phyloP scores from a whole-genome alignment of 2,888 invertebrate species.

The Serripes groenlandicus region DNA sequence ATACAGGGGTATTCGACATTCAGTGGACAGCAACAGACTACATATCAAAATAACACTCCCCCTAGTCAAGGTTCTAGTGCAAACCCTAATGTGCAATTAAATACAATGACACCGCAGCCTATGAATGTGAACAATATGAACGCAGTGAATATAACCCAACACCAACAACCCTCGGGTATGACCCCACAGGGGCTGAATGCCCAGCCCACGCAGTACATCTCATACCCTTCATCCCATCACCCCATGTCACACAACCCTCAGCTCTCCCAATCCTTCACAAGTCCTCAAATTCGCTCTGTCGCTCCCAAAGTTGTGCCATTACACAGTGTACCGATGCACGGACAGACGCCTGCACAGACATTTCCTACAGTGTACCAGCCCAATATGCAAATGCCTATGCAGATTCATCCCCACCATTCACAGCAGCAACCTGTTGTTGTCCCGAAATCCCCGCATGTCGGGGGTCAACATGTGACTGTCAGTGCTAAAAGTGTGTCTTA shows the following conservation, averaged over 20 bases:
- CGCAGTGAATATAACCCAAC: conserved; percentile 51
- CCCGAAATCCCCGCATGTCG: conserved; percentile 36
- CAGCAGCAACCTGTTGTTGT: conserved; percentile 34
- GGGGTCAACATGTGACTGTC: conserved; percentile 65
- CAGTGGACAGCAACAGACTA: conserved; percentile 51
- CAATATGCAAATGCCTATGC: conserved; percentile 82
- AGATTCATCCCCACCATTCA: conserved; percentile 71
- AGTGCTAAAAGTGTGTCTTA: conserved; percentile 71
- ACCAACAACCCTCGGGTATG: conserved; percentile 22
- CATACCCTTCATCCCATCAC: conserved; percentile 70
- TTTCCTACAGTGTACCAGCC: conserved; percentile 75
- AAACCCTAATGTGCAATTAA: conserved; percentile 58
- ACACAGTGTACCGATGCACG: conserved; percentile 67
- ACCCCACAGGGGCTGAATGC: conserved; percentile 20
- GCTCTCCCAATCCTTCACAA: conserved; percentile 61
- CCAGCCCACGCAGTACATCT: conserved; percentile 67
- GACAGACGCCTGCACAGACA: conserved; percentile 67
- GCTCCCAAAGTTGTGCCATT: conserved; percentile 73
- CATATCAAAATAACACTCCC: conserved; percentile 56
- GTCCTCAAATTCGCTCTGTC: conserved; percentile 59
- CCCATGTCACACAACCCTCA: conserved; percentile 55
- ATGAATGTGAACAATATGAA: conserved; percentile 53
- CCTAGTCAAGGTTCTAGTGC: conserved; percentile 60
- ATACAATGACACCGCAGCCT: conserved; percentile 45
- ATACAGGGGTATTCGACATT: conserved; percentile 45